phyloP scores from a whole-genome alignment of 2,888 invertebrate species.

The Chrysomela aeneicollis region DNA sequence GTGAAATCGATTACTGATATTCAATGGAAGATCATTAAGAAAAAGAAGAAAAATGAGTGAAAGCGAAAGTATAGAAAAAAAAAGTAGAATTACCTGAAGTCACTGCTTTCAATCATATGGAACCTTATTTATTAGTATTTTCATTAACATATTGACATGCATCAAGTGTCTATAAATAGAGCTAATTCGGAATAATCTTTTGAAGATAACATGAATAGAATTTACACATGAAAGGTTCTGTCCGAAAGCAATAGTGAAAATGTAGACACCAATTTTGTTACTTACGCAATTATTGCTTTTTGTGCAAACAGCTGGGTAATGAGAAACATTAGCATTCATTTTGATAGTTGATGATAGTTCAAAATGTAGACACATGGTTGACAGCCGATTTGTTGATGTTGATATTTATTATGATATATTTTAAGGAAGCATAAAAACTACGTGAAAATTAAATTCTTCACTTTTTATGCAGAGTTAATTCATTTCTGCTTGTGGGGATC shows the following conservation, averaged over 20 bases:
- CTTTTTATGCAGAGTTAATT: too few relatives aligned
- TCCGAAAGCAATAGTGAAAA: background rate
- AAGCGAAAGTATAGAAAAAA: too few relatives aligned
- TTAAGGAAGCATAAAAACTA: too few relatives aligned
- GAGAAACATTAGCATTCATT: background rate
- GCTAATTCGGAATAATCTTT: background rate
- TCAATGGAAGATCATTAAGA: too few relatives aligned
- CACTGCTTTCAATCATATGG: too few relatives aligned
- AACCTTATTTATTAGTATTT: too few relatives aligned
- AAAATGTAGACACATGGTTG: background rate
- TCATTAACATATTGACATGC: too few relatives aligned
- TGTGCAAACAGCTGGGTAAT: background rate
- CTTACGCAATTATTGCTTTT: background rate
- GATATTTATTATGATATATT: background rate
- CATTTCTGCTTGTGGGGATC: too few relatives aligned
- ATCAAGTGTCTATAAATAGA: background rate
- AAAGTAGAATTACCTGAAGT: too few relatives aligned
- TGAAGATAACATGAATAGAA: background rate
- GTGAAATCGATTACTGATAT: too few relatives aligned
- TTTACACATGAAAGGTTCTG: background rate
- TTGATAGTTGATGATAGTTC: background rate
- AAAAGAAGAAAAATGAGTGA: too few relatives aligned
- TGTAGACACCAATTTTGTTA: background rate
- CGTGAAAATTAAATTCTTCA: too few relatives aligned
- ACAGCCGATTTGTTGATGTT: background rate